These are phyloP conservation scores for Percina caprodes DNA, from an alignment of 2,113 vertebrate genomes.

Conservation along the genomic window DNA sequence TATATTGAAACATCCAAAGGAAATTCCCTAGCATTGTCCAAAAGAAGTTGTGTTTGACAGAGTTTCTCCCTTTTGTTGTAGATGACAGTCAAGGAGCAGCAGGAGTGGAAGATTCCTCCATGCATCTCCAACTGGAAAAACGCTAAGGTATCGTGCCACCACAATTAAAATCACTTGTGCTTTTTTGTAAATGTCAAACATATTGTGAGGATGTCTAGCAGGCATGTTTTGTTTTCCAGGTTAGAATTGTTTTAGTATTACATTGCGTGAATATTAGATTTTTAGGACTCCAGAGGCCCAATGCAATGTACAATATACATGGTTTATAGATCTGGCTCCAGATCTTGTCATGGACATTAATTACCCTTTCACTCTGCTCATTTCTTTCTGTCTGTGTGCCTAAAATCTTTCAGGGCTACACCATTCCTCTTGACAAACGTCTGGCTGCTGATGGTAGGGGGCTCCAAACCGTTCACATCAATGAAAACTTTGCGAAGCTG, in stretches of 20 bases:
- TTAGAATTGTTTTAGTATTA: neutral
- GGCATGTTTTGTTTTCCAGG: neutral
- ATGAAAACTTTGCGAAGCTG: slow-evolving; percentile 98
- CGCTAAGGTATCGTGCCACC: slow-evolving; percentile 88
- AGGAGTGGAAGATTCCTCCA: slow-evolving; percentile 99
- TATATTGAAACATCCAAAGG: neutral
- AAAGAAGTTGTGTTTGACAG: neutral
- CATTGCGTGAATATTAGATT: neutral
- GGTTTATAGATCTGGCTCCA: neutral
- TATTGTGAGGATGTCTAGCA: neutral
- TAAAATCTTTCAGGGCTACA: slow-evolving; percentile 90
- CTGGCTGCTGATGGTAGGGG: slow-evolving; percentile 96
- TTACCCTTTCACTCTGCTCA: neutral
- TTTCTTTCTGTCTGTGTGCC: slow-evolving; percentile 3
- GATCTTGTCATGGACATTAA: neutral
- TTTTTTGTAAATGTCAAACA: neutral
- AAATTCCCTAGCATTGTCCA: neutral
- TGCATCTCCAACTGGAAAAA: slow-evolving; percentile 99
- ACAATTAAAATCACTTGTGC: neutral
- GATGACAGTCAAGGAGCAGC: slow-evolving; percentile 99
- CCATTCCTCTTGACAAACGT: slow-evolving; percentile 97
- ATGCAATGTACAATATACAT: no score
- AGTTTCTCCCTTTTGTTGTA: slow-evolving; percentile 69
- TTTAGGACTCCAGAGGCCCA: neutral
- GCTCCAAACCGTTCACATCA: slow-evolving; percentile 97